Conservation (phyloP, 2,888 invertebrate species). For the Protodeltote pygarga region DNA sequence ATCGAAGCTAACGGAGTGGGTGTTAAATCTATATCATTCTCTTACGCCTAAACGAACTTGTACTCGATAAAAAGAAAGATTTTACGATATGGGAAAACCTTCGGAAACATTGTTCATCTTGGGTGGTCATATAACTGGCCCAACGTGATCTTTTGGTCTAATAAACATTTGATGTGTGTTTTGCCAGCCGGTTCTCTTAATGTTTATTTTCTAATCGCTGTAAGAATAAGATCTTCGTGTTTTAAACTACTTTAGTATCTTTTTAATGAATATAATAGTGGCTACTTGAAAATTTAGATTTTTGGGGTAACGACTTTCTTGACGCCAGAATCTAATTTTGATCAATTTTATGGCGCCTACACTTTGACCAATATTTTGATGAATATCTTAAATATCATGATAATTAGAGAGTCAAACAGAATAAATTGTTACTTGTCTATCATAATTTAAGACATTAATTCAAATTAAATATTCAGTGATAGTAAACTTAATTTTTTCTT, state of each 20-base stretch:
- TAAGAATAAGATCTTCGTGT: constrained; percentile 60
- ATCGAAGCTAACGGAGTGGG: constrained; percentile 70
- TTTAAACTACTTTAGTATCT: constrained; percentile 41
- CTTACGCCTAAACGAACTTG: constrained; percentile 67
- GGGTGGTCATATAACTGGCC: constrained; percentile 78
- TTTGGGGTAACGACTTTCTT: constrained; percentile 21
- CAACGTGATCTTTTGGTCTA: constrained; percentile 72
- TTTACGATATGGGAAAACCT: constrained; percentile 80
- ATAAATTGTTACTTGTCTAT: no score
- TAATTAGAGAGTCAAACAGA: no score
- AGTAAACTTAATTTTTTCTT: no score
- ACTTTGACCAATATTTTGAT: no score
- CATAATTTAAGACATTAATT: no score
- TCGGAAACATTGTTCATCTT: constrained; percentile 82
- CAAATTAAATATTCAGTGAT: no score
- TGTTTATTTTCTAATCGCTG: constrained; percentile 76
- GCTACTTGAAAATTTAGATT: constrained; percentile 28
- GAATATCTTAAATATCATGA: no score
- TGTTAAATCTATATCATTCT: constrained; percentile 77
- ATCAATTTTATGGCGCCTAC: constrained; percentile 36
- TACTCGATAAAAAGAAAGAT: constrained; percentile 81
- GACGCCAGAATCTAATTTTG: constrained; percentile 24
- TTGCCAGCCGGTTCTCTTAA: constrained; percentile 65
- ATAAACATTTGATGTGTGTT: constrained; percentile 77
- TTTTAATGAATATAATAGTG: constrained; percentile 37